Percentiles rank a stretch among this genome's conserved stretches.
Evolutionary conservation across 2,797 vertebrate genomes (phyloP).

Genomic region (Pipistrellus kuhlii): DNA sequence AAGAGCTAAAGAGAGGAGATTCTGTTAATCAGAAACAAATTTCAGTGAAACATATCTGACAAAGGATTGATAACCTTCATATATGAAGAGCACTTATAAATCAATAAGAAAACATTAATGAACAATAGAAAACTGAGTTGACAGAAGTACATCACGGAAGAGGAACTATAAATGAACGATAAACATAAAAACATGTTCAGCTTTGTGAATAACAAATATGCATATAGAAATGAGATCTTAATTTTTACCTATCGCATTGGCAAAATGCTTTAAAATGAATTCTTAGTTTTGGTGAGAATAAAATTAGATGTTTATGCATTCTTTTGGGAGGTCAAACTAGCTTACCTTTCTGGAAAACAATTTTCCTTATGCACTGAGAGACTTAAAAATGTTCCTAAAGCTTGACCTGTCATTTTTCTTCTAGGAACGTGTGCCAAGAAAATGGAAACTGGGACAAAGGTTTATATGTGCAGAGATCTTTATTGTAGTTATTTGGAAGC

Average conservation of each 20-base stretch:
- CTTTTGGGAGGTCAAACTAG: conserved; percentile 9
- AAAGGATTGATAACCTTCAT: neutral
- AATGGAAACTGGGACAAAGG: conserved; percentile 57
- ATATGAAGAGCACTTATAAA: conserved; percentile 71
- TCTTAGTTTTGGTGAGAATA: neutral
- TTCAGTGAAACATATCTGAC: conserved; percentile 34
- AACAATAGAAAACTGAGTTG: neutral
- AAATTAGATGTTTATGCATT: neutral
- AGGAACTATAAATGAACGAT: conserved; percentile 11
- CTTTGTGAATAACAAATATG: conserved; percentile 25
- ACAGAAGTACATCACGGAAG: neutral
- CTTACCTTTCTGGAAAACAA: conserved; percentile 52
- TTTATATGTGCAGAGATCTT: conserved; percentile 64
- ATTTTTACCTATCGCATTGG: neutral
- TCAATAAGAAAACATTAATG: conserved; percentile 57
- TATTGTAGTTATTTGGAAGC: conserved; percentile 68
- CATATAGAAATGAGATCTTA: neutral
- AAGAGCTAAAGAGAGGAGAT: conserved; percentile 12
- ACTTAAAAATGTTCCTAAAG: conserved; percentile 49
- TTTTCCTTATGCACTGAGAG: conserved; percentile 51
- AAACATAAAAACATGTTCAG: neutral
- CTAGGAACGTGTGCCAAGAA: conserved; percentile 55
- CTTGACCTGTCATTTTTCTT: conserved; percentile 59
- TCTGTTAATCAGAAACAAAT: conserved; percentile 59
- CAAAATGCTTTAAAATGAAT: conserved; percentile 35